Conservation (phyloP, 2,888 invertebrate genomes). For the Hymenopus coronatus region DNA sequence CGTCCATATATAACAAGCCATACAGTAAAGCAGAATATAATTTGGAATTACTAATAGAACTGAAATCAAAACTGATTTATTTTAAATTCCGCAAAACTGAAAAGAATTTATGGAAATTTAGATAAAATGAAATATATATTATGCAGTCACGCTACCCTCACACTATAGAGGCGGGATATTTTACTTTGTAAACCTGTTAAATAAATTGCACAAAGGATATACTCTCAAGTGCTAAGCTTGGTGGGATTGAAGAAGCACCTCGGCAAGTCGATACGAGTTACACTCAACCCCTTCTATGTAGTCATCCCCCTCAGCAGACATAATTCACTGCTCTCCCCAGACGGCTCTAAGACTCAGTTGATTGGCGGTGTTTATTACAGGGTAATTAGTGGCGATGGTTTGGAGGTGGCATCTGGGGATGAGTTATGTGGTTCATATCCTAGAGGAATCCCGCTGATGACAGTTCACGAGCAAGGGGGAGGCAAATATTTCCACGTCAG, state of each 20-base stretch:
- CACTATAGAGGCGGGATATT: too few relatives aligned
- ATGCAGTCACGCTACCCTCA: too few relatives aligned
- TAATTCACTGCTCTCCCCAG: conserved; percentile 18
- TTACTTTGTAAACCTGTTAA: too few relatives aligned
- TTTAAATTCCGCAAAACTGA: too few relatives aligned
- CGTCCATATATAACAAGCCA: too few relatives aligned
- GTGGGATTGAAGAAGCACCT: neutral
- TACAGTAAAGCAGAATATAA: too few relatives aligned
- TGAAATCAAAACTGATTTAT: too few relatives aligned
- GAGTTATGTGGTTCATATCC: conserved; percentile 20
- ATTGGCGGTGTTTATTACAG: conserved; percentile 30
- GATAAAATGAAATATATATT: too few relatives aligned
- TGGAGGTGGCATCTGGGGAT: conserved; percentile 18
- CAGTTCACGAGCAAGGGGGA: conserved; percentile 2
- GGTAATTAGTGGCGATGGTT: conserved; percentile 25
- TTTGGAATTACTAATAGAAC: too few relatives aligned
- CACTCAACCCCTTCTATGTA: neutral
- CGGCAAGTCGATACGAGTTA: neutral
- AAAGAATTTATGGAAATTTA: too few relatives aligned
- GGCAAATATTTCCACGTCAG: conserved; percentile 1
- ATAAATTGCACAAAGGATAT: too few relatives aligned
- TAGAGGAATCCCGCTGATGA: conserved; percentile 17
- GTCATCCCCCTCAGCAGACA: conserved; percentile 5
- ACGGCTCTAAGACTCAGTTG: conserved; percentile 24
- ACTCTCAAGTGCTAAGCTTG: too few relatives aligned